Conservation (phyloP, 64 coral and sea anemone species). For the Exaiptasia diaphana region DNA sequence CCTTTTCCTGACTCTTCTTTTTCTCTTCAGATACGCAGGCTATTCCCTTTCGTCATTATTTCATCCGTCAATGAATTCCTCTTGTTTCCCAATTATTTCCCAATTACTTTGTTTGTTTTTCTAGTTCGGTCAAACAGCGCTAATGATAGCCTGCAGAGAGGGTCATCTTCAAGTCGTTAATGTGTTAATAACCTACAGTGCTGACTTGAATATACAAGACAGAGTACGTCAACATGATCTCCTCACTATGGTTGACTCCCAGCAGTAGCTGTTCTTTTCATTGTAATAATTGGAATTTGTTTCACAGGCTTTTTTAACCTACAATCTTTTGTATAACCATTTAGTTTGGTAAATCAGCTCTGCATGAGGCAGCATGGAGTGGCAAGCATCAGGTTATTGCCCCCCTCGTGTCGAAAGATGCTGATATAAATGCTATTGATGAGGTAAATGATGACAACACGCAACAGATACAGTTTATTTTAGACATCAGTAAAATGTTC, state of each 20-base stretch:
- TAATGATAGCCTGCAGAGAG: constrained; percentile 75
- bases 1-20: background rate
- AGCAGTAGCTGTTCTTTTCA: background rate
- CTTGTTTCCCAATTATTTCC: background rate
- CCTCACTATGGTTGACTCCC: background rate
- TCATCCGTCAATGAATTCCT: background rate
- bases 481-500: background rate
- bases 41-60: too few relatives aligned
- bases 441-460: constrained; percentile 42
- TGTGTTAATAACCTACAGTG: constrained; percentile 31
- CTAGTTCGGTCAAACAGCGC: constrained; percentile 85
- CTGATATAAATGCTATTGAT: constrained; percentile 62
- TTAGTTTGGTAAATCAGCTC: constrained; percentile 83
- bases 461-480: background rate
- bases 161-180: constrained; percentile 67
- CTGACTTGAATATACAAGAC: constrained; percentile 64
- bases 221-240: constrained; percentile 6
- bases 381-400: constrained; percentile 69
- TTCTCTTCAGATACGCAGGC: too few relatives aligned
- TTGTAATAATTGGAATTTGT: background rate
- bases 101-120: background rate
- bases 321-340: background rate
- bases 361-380: constrained; percentile 75
- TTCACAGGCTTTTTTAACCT: background rate
- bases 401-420: constrained; percentile 63